Base-by-base conservation (phyloP, 2,113 vertebrate species). In the Sterna hirundo region DNA sequence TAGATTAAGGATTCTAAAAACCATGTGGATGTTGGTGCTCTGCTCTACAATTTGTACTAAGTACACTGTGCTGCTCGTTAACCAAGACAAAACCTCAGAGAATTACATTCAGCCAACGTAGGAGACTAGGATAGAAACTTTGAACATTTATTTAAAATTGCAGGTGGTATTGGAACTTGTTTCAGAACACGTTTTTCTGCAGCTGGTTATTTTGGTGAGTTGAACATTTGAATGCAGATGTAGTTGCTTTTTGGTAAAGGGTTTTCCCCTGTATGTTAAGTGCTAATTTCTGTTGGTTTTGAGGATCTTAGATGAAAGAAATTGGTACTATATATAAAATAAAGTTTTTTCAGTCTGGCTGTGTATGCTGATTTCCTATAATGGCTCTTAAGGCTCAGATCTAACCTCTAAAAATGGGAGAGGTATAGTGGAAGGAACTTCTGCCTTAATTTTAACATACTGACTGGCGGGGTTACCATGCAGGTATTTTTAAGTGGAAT, bases 1-100 rank as follows among this genome's bases (percentile, higher is more conserved):
- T 12, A 44, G 29, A 14, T 34, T 5, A 21, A 87, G 36, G n/a
- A 25, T 38, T 49, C 78, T 52, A 4, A 62, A 86, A 54, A 3
- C 29, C 71, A 26, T 0, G 0, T 32, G 76, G 34, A 6, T 30
- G 10, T 14, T 19, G 3, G 30, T 40, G n/a, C 46, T 60, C 14
- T 42, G 57, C 83, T 68, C 32, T 52, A 0, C 23, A 11, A 0
- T 32, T 60, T 26, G 38, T 22, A 18, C 49, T 8, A 5, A 25
- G 47, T 21, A 9, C n/a, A 1, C 47, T 4, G 7, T 57, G 49
- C 64, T 38, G 65, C 77, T 71, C 4, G 0, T n/a, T 34, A 4
- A 5, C 1, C 1, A 6, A 36, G 54, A 4, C 55, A 27, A 3
- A 87, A 57, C 72, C 61, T 44, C 61, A 9, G 51, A 71, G 61